Evolutionary conservation across 1,140 invertebrate genomes (phyloP), one percentile per base, ranked within the genome.

Genomic region (Anastrepha obliqua): DNA sequence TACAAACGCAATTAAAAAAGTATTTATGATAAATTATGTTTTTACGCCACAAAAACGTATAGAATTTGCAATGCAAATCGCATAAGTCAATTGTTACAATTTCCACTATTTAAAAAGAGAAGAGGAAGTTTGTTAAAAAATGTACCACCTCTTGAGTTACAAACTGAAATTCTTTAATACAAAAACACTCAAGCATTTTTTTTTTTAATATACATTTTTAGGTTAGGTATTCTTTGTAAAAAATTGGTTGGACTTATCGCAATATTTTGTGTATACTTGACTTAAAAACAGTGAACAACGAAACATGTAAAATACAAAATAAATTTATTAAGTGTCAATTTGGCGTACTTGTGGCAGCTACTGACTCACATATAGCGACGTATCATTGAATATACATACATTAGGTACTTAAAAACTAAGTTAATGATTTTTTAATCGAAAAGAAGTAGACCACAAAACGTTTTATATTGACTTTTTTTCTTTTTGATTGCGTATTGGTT

Each of bases 181-280:
- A 29, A 15, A n/a, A 70, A 70, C 17, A 44, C 29, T 29, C 29
- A 29, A 29, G 29, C 29, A 29, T 0, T 29, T 29, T 29, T 29
- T 29, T 29, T 29, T 29, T 29, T 29, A 29, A 29, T 29, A 70
- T 42, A 6, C 42, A 42, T 65, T 42, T 47, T 17, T 44, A 47
- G 42, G 1, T 17, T 44, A 47, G 67, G 1, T 44, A 74, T 6
- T 47, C 9, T 55, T 85, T 60, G 29, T 47, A 39, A 59, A 85
- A 85, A 55, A 85, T 60, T 62, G 5, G 39, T 86, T 86, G 55
- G 55, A 55, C n/a, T 60, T 86, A 42, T 86, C 62, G 85, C 55
- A 86, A 86, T 44, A 29, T 60, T 60, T 60, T 17, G 29, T 55
- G n/a, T 55, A 74, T 74, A 17, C 39, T 70, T 70, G 39, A 13